Evolutionary conservation across 2,888 invertebrate genomes (phyloP).

Genomic region (Parnassius mnemosyne): DNA sequence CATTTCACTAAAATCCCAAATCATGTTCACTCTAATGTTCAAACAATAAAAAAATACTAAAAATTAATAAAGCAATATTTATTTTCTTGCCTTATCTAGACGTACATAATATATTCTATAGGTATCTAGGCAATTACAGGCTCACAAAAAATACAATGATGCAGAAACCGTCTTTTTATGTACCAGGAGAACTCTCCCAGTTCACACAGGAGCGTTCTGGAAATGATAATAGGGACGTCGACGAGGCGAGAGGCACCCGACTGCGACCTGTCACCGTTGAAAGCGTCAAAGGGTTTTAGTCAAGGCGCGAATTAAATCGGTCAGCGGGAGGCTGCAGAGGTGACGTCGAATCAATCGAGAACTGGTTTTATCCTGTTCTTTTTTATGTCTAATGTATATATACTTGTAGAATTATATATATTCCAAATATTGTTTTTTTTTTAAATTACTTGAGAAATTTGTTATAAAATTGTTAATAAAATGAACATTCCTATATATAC

Average conservation of each 20-base stretch:
- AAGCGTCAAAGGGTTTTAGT: slow-evolving; percentile 75
- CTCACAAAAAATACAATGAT: slow-evolving; percentile 10
- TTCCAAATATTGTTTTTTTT: too few relatives aligned
- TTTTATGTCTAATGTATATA: background rate
- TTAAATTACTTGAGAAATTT: too few relatives aligned
- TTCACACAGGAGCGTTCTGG: slow-evolving; percentile 40
- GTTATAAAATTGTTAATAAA: too few relatives aligned
- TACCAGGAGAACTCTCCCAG: slow-evolving; percentile 27
- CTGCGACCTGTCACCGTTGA: slow-evolving; percentile 71
- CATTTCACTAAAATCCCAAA: too few relatives aligned
- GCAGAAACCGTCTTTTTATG: slow-evolving; percentile 18
- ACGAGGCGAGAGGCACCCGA: slow-evolving; percentile 62
- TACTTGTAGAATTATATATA: background rate
- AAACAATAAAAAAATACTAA: too few relatives aligned
- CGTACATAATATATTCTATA: background rate
- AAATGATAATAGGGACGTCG: slow-evolving; percentile 65
- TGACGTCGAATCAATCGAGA: slow-evolving; percentile 51
- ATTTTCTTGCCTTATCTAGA: too few relatives aligned
- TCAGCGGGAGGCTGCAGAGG: slow-evolving; percentile 68
- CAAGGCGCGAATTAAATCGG: slow-evolving; percentile 71
- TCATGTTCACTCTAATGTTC: too few relatives aligned
- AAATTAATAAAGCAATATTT: too few relatives aligned
- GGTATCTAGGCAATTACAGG: slow-evolving; percentile 16
- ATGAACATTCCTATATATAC: too few relatives aligned
- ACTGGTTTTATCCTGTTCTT: slow-evolving; percentile 47